A percentile compares a stretch with the other conserved stretches of the same genome.
Conservation (phyloP, 2,888 invertebrate species). For the Hemistola chrysoprasaria region DNA sequence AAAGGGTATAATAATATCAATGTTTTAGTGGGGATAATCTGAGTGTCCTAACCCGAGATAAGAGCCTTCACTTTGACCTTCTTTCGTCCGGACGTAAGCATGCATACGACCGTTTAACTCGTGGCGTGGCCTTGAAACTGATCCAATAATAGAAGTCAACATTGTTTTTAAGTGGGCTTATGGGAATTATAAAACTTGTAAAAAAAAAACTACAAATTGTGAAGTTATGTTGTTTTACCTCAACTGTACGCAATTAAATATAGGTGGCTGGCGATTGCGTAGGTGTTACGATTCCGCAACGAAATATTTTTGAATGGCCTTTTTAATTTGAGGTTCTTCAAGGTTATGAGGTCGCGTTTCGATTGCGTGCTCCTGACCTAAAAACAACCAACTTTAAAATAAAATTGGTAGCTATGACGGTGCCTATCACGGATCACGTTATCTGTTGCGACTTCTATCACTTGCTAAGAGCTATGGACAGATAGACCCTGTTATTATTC, state of each 20-base stretch:
- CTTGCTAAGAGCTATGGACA: no score
- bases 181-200: conserved; percentile 10
- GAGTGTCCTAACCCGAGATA: conserved; percentile 45
- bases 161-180: conserved; percentile 19
- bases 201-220: no score
- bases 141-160: conserved; percentile 39
- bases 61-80: conserved; percentile 65
- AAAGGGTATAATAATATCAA: no score
- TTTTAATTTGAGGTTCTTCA: conserved; percentile 8
- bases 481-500: no score
- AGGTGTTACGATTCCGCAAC: conserved; percentile 7
- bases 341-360: conserved; percentile 11
- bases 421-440: no score
- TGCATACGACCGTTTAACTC: conserved; percentile 32
- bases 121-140: conserved; percentile 66
- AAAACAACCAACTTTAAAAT: no score
- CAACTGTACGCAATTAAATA: no score
- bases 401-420: no score
- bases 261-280: conserved; percentile 11
- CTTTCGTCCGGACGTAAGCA: conserved; percentile 61
- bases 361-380: not conserved
- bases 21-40: conserved; percentile 35
- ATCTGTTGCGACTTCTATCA: no score
- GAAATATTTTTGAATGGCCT: conserved; percentile 9
- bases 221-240: no score